A percentile compares a stretch with the other conserved stretches of the same genome.
Evolutionary conservation across 1,140 invertebrate genomes (phyloP).

Genomic region (Pachyrhynchus sulphureomaculatus): DNA sequence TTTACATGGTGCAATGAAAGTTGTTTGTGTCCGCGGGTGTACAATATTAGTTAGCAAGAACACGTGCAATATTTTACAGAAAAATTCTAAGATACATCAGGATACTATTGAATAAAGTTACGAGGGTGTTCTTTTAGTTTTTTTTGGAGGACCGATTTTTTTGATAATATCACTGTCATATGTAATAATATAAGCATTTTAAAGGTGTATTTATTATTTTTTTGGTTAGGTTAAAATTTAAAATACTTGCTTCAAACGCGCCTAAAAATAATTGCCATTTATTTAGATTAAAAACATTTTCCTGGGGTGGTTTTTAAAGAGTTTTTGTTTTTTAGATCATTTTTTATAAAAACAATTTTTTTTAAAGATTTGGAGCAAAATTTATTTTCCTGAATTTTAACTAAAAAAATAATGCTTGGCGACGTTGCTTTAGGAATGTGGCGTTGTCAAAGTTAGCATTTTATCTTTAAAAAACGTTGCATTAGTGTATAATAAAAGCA

Average conservation of each 20-base stretch:
- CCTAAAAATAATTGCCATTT: slow-evolving; percentile 27
- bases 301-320: background rate
- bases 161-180: slow-evolving; percentile 19
- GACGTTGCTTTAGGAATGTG: too few species aligned
- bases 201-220: slow-evolving; percentile 25
- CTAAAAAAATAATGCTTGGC: too few species aligned
- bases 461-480: too few species aligned
- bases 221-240: slow-evolving; percentile 7
- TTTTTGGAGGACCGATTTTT: slow-evolving; percentile 4
- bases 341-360: too few species aligned
- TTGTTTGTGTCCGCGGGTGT: too few species aligned
- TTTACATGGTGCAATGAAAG: background rate
- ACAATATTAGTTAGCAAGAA: background rate
- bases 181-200: slow-evolving; percentile 28
- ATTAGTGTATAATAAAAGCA: too few species aligned
- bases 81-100: slow-evolving; percentile 7
- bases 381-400: too few species aligned
- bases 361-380: too few species aligned
- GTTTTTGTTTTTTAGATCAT: too few species aligned
- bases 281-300: slow-evolving; percentile 7
- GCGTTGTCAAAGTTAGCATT: too few species aligned
- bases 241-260: slow-evolving; percentile 19
- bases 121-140: slow-evolving; percentile 8
- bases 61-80: slow-evolving; percentile 11
- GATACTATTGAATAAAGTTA: background rate